Conservation (phyloP, 2,797 vertebrate genomes). For the Hypotaenidia philippensis region DNA sequence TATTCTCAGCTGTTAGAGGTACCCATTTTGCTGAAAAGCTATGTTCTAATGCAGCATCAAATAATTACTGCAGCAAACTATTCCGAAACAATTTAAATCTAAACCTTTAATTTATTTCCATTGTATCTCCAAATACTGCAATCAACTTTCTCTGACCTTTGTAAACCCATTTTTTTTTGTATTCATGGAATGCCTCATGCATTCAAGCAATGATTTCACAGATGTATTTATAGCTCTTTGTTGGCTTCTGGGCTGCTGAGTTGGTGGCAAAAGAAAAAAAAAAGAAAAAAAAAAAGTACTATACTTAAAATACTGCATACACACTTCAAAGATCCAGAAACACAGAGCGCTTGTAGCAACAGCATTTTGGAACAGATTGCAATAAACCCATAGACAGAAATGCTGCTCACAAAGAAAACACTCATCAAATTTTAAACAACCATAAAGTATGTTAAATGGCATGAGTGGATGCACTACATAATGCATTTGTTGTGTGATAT, state of each 20-base stretch:
- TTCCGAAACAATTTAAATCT: neutral
- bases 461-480: neutral
- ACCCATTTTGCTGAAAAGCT: neutral
- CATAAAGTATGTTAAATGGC: neutral
- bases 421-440: neutral
- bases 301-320: neutral
- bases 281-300: neutral
- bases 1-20: neutral
- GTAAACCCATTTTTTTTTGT: neutral
- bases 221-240: neutral
- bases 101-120: conserved; percentile 28
- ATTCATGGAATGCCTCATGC: neutral
- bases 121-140: neutral
- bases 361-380: neutral
- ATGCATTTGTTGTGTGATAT: neutral
- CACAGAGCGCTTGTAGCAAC: neutral
- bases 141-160: conserved; percentile 37
- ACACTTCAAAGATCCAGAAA: neutral
- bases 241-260: neutral
- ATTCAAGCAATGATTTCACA: neutral
- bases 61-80: neutral
- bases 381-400: neutral
- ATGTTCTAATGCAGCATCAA: neutral
- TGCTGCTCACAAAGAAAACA: neutral
- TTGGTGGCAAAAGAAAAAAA: neutral